Evolutionary conservation across 2,113 vertebrate genomes (phyloP).

Genomic region (Python bivittatus): DNA sequence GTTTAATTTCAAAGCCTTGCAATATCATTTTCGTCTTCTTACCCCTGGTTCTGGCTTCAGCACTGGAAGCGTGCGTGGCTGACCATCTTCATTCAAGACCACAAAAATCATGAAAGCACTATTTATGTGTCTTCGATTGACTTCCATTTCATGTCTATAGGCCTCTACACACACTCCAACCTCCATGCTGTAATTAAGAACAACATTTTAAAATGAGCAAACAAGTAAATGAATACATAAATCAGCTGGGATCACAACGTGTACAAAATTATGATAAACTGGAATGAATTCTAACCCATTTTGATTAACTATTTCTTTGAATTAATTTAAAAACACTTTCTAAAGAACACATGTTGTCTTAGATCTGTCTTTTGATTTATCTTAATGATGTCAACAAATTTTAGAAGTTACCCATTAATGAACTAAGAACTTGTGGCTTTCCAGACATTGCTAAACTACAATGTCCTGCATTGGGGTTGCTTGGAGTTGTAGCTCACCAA

Average conservation of each 20-base stretch:
- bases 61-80: conserved; percentile 78
- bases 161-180: conserved; percentile 95
- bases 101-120: conserved; percentile 97
- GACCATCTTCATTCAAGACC: conserved; percentile 82
- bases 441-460: background rate
- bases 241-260: background rate
- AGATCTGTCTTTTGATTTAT: background rate
- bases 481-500: background rate
- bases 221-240: background rate
- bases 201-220: background rate
- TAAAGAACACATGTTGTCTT: background rate
- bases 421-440: background rate
- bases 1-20: background rate
- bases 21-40: conserved; percentile 2
- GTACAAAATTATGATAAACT: background rate
- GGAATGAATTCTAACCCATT: background rate
- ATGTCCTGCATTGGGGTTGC: background rate
- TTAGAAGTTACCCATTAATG: background rate
- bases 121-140: conserved; percentile 88
- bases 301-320: background rate
- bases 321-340: background rate
- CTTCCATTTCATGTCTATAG: conserved; percentile 81
- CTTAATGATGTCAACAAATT: background rate
- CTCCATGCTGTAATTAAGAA: conserved; percentile 84
- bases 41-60: conserved; percentile 89